Evolutionary conservation across 2,797 vertebrate genomes (phyloP).

Genomic region (Menidia menidia): DNA sequence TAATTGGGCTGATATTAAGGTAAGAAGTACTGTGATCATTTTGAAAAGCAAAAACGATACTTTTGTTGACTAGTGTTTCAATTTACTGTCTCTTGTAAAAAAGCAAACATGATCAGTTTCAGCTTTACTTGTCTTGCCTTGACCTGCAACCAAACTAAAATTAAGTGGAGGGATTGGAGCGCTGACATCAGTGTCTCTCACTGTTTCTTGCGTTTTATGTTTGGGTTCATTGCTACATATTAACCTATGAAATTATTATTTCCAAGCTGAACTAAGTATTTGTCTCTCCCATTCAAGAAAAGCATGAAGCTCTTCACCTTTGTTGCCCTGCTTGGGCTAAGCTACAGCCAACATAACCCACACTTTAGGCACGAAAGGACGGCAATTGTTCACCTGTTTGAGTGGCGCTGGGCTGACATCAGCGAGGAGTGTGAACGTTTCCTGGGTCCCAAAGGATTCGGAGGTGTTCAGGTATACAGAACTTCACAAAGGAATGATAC

Average conservation of each 20-base stretch:
- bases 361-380: constrained; percentile 78
- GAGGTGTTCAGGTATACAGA: constrained; percentile 91
- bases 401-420: constrained; percentile 94
- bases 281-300: constrained; percentile 27
- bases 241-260: too few relatives aligned
- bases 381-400: constrained; percentile 92
- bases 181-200: too few relatives aligned
- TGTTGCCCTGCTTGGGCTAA: constrained; percentile 72
- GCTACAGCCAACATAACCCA: constrained; percentile 85
- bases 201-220: too few relatives aligned
- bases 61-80: not conserved
- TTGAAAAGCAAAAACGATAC: not conserved
- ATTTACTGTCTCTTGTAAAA: not conserved
- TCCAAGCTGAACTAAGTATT: not conserved
- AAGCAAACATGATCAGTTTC: not conserved
- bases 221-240: too few relatives aligned
- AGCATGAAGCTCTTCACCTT: constrained; percentile 85
- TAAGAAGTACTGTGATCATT: not conserved
- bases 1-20: too few relatives aligned
- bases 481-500: not conserved
- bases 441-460: constrained; percentile 89
- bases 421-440: constrained; percentile 92
- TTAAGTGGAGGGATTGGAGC: not conserved
- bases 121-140: not conserved
- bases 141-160: not conserved